These are phyloP conservation scores for Chitala chitala DNA, from an alignment of 2,113 vertebrate species.

Conservation along the genomic window DNA sequence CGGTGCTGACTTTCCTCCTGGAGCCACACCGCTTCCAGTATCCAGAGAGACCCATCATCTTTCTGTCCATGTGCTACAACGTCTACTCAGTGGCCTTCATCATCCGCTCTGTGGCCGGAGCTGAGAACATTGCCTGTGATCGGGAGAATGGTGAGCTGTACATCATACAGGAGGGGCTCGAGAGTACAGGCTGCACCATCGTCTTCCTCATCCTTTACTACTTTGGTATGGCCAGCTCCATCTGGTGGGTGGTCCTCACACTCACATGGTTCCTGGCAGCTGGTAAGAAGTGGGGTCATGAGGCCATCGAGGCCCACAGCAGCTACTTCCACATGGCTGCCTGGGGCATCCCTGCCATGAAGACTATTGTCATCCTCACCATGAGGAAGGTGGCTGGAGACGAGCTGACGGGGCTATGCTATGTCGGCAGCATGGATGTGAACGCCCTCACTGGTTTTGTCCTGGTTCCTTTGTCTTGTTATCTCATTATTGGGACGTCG, in stretches of 20 bases:
- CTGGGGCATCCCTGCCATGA: constrained; percentile 79
- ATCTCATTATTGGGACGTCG: constrained; percentile 76
- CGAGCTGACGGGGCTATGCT: constrained; percentile 79
- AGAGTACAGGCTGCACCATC: constrained; percentile 78
- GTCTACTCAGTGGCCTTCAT: constrained; percentile 80
- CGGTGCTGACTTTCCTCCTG: constrained; percentile 78
- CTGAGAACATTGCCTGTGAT: constrained; percentile 77
- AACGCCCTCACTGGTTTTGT: constrained; percentile 71
- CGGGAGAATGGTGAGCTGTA: constrained; percentile 73
- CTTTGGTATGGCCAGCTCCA: constrained; percentile 59
- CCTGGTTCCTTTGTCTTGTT: constrained; percentile 76
- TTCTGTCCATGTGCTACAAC: constrained; percentile 85
- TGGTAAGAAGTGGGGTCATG: constrained; percentile 80
- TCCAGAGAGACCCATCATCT: constrained; percentile 81
- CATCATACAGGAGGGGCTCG: constrained; percentile 78
- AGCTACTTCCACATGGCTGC: constrained; percentile 84
- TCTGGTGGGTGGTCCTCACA: constrained; percentile 50
- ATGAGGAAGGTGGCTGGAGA: constrained; percentile 80
- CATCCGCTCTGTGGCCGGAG: constrained; percentile 72
- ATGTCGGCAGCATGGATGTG: constrained; percentile 70
- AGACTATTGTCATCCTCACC: constrained; percentile 77
- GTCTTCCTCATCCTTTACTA: constrained; percentile 83
- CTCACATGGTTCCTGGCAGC: constrained; percentile 65
- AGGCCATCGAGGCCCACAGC: constrained; percentile 81
- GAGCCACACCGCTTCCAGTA: constrained; percentile 83